Percentiles rank a stretch among this genome's conserved stretches.
phyloP scores from a whole-genome alignment of 2,113 vertebrate genomes.

The Corythaeola cristata region DNA sequence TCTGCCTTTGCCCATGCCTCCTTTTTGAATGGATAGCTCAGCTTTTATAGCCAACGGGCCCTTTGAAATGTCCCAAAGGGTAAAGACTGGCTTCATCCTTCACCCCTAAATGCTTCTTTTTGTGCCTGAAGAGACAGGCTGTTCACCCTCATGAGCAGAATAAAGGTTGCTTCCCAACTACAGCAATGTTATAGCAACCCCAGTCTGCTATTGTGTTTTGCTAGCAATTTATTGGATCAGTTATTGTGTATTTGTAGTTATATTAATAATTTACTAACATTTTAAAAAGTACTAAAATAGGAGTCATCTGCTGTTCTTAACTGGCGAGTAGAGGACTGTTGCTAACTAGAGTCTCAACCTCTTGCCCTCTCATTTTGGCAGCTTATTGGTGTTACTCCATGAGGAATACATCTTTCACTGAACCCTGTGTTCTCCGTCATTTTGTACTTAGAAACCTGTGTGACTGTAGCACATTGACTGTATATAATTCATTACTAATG shows the following conservation, averaged over 20 bases:
- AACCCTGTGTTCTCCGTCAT: fast-evolving
- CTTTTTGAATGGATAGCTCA: background rate
- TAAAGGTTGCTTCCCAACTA: background rate
- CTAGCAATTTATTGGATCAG: background rate
- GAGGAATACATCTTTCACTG: background rate
- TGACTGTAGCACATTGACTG: background rate
- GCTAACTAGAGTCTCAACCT: background rate
- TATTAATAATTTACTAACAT: background rate
- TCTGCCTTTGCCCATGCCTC: background rate
- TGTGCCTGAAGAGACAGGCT: background rate
- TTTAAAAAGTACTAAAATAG: background rate
- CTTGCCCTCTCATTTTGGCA: background rate
- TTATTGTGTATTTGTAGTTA: background rate
- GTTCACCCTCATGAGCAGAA: background rate
- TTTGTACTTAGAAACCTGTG: background rate
- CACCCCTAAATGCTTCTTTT: background rate
- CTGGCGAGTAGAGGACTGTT: background rate
- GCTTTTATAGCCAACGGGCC: background rate
- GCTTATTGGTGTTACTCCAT: background rate
- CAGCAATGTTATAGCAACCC: background rate
- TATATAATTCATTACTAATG: background rate
- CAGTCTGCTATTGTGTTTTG: background rate
- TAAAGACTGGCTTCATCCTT: background rate
- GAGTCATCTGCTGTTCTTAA: background rate
- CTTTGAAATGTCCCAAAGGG: background rate